phyloP scores from a whole-genome alignment of 1,140 invertebrate species.

The Parasteatoda tepidariorum region DNA sequence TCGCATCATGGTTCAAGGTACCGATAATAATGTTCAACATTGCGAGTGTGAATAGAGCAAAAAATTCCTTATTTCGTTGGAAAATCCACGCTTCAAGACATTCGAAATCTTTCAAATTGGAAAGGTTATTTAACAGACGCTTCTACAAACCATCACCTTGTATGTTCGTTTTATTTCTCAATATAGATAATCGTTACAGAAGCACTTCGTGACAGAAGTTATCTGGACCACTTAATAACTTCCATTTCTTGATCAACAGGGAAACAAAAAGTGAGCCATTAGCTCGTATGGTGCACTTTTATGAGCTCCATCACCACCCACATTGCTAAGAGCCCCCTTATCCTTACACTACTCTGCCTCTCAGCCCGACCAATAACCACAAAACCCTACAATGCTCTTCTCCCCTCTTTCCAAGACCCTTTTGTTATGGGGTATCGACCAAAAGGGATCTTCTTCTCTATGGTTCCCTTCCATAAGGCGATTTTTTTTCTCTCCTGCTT shows the following conservation, averaged over 20 bases:
- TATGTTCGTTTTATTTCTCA: no score
- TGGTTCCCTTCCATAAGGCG: slow-evolving; percentile 2
- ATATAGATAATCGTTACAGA: no score
- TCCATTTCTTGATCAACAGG: not conserved
- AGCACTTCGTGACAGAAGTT: no score
- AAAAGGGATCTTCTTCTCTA: slow-evolving; percentile 28
- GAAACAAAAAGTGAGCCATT: slow-evolving; percentile 20
- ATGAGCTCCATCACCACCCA: not conserved
- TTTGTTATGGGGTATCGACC: slow-evolving; percentile 53
- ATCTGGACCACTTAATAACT: not conserved
- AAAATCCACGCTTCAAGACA: no score
- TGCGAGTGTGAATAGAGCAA: no score
- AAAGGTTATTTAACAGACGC: no score
- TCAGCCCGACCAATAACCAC: slow-evolving; percentile 28
- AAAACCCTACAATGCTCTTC: slow-evolving; percentile 18
- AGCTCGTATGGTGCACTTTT: not conserved
- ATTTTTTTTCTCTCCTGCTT: not conserved
- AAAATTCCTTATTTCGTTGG: no score
- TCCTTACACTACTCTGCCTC: slow-evolving; percentile 28
- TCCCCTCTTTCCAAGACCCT: not conserved
- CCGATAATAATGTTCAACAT: no score
- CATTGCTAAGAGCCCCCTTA: not conserved
- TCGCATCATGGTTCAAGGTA: no score
- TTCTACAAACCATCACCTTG: no score
- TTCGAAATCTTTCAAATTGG: no score